Evolutionary conservation across 30 jellyfish, hydroid and myxozoan genomes (phyloP), one percentile per base, ranked within the genome.

Genomic region (Catostylus mosaicus): DNA sequence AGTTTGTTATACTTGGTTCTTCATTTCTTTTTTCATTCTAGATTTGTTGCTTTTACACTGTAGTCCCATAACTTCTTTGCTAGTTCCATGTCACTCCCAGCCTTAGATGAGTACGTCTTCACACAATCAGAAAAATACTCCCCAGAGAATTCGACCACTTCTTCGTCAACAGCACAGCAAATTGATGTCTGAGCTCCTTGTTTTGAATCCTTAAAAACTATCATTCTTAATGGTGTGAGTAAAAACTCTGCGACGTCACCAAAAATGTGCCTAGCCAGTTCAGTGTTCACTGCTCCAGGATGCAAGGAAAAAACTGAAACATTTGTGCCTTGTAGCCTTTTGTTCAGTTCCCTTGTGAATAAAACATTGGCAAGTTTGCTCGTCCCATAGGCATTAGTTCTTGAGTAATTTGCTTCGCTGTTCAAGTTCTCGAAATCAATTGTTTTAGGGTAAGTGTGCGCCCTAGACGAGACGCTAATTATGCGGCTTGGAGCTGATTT

Each of bases 151-250:
- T 76, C 45, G 67, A 84, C 98, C 29, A 91, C 6, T 22, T 96
- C 98, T 56, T 91, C 94, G 22, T 85, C 83, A 67, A 79, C 95
- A 0, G 98, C 96, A 79, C 96, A 91, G 75, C 90, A 90, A 67
- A 90, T 82, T 31, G 89, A 57, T 20, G 97, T 90, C 66, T 90
- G 97, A 9, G 97, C 97, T 0, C 97, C 97, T 30, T 90, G 73
- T 48, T 90, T 56, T 0, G 92, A 27, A 18, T 78, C 76, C 61
- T 90, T 90, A 8, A 54, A 22, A n/a, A n/a, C n/a, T 31, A 90
- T 23, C 9, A 76, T 48, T 33, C 30, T 71, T 23, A 48, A 1
- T 3, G 60, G 24, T 26, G 86, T 80, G 36, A 23, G 29, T 7
- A 34, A 30, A 1, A 63, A 0, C 0, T 20, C 10, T 27, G 8